These are phyloP conservation scores for Stenoptilia bipunctidactyla DNA, from an alignment of 2,888 invertebrate genomes.

Conservation along the genomic window DNA sequence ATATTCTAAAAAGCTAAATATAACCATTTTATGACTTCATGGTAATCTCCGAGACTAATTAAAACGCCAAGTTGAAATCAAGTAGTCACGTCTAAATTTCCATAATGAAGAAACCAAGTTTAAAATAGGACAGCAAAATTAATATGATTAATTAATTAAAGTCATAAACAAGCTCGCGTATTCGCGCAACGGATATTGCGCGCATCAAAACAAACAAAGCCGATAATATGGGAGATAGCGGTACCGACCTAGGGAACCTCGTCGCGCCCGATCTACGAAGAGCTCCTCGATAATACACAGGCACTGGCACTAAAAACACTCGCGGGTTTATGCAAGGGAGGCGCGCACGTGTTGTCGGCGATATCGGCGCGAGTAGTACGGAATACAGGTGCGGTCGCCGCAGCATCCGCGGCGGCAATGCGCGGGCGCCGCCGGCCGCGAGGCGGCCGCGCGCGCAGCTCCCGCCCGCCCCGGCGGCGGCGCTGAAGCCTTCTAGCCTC, in stretches of 20 bases:
- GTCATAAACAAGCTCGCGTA: slow-evolving; percentile 16
- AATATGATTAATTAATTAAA: slow-evolving; percentile 5
- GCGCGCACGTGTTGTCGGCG: slow-evolving; percentile 20
- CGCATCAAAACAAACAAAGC: not conserved
- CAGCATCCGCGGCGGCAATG: slow-evolving; percentile 62
- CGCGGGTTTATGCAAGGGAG: slow-evolving; percentile 13
- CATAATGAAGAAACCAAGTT: no score
- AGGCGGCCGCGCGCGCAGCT: slow-evolving; percentile 51
- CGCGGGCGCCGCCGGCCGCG: slow-evolving; percentile 32
- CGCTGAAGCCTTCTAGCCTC: slow-evolving; percentile 38
- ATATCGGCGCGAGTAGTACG: slow-evolving; percentile 19
- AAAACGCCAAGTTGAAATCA: no score
- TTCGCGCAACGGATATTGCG: slow-evolving; percentile 41
- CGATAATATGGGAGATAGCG: slow-evolving; percentile 4
- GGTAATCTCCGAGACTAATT: no score
- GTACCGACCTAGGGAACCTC: slow-evolving; percentile 56
- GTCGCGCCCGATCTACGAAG: slow-evolving; percentile 30
- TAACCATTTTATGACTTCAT: no score
- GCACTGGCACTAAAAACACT: slow-evolving; percentile 52
- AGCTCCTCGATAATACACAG: slow-evolving; percentile 30
- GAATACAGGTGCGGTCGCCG: slow-evolving; percentile 49
- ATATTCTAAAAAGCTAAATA: not conserved
- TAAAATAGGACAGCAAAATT: no score
- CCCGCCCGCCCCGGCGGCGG: slow-evolving; percentile 33
- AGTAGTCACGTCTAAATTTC: no score